Conservation (phyloP, 2,888 invertebrate species). For the Agrochola litura region DNA sequence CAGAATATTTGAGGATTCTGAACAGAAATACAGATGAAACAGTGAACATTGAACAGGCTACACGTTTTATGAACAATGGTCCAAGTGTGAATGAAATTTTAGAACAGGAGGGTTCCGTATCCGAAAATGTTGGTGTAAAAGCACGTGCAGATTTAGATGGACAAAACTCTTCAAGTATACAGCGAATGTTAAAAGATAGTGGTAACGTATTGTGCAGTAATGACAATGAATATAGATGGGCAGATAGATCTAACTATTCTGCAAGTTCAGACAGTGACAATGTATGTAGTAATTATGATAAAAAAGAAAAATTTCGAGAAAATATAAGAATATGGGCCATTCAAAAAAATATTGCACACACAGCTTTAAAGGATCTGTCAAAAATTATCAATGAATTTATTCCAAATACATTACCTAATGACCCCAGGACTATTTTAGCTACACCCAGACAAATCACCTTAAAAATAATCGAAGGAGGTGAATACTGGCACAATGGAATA, state of each 20-base stretch:
- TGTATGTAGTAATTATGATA: neutral
- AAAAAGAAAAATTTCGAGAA: slow-evolving; percentile 7
- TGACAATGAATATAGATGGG: slow-evolving; percentile 3
- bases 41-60: neutral
- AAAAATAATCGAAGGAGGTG: slow-evolving; percentile 13
- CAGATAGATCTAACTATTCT: slow-evolving; percentile 9
- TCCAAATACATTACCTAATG: slow-evolving; percentile 30
- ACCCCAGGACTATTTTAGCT: slow-evolving; percentile 30
- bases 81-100: neutral
- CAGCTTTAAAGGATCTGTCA: slow-evolving; percentile 19
- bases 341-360: slow-evolving; percentile 17
- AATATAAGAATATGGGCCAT: slow-evolving; percentile 24
- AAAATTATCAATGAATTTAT: slow-evolving; percentile 37
- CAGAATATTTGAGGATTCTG: neutral
- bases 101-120: neutral
- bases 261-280: slow-evolving; percentile 11
- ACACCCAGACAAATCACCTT: slow-evolving; percentile 23
- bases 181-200: slow-evolving; percentile 18
- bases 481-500: slow-evolving; percentile 21
- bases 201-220: slow-evolving; percentile 12
- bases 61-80: neutral
- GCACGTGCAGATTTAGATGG: neutral
- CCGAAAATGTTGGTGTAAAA: neutral
- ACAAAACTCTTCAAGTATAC: slow-evolving; percentile 8
- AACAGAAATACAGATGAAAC: neutral